phyloP scores from a whole-genome alignment of 2,113 vertebrate species.

The Nothoprocta perdicaria region DNA sequence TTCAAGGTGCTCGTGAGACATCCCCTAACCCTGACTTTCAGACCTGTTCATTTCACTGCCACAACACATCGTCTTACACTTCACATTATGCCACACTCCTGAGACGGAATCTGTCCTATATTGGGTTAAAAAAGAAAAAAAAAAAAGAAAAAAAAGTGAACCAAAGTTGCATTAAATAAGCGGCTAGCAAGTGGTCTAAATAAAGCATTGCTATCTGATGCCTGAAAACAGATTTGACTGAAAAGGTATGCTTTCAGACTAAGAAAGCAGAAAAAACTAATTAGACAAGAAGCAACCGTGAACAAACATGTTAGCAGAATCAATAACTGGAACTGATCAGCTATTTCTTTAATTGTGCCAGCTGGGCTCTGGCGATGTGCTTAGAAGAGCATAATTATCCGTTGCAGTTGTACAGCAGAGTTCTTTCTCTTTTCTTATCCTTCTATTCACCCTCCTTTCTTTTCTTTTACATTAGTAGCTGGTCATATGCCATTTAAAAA shows the following conservation, averaged over 20 bases:
- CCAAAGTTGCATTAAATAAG: slow-evolving; percentile 58
- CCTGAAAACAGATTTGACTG: slow-evolving; percentile 77
- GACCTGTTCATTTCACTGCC: background rate
- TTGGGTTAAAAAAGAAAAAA: slow-evolving; percentile 15
- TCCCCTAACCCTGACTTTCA: background rate
- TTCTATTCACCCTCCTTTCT: slow-evolving; percentile 46
- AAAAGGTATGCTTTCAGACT: slow-evolving; percentile 82
- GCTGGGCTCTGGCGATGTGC: slow-evolving; percentile 76
- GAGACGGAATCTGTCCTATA: slow-evolving; percentile 6
- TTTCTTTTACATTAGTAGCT: slow-evolving; percentile 58
- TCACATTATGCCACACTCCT: slow-evolving; percentile 21
- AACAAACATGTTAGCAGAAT: slow-evolving; percentile 85
- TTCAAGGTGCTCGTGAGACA: background rate
- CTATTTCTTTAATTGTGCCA: slow-evolving; percentile 86
- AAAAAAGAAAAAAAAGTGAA: slow-evolving; percentile 32
- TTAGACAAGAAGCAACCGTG: slow-evolving; percentile 83
- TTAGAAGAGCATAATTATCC: slow-evolving; percentile 77
- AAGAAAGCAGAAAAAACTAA: slow-evolving; percentile 83
- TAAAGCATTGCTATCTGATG: slow-evolving; percentile 67
- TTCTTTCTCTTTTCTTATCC: slow-evolving; percentile 49
- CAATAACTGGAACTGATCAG: slow-evolving; percentile 87
- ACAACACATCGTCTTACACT: background rate
- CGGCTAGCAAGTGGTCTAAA: slow-evolving; percentile 58
- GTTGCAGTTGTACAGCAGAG: slow-evolving; percentile 60
- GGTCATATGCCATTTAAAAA: slow-evolving; percentile 69